Percentiles rank a stretch among this genome's conserved stretches.
These are phyloP conservation scores for Pardosa pseudoannulata DNA, from an alignment of 2,888 invertebrate species.

Conservation along the genomic window DNA sequence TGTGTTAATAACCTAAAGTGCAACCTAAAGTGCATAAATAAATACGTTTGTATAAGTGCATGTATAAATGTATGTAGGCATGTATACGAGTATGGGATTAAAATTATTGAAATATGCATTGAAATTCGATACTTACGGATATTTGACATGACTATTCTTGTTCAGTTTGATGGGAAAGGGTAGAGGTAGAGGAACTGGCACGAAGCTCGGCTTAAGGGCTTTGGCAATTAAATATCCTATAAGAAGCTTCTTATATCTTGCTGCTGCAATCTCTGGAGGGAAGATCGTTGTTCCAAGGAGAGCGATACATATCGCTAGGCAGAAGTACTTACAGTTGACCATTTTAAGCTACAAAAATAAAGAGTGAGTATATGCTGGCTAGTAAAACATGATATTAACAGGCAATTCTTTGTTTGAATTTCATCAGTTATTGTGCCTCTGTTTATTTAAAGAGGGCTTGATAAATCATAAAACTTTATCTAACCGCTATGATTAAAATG, in stretches of 20 bases:
- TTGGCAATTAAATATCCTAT: conserved; percentile 59
- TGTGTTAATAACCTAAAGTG: too few relatives aligned
- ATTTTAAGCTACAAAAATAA: conserved; percentile 41
- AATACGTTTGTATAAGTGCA: too few relatives aligned
- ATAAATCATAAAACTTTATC: too few relatives aligned
- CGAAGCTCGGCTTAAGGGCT: conserved; percentile 66
- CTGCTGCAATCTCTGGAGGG: conserved; percentile 58
- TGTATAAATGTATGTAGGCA: too few relatives aligned
- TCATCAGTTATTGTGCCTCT: too few relatives aligned
- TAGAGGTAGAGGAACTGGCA: conserved; percentile 58
- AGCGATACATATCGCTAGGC: conserved; percentile 30
- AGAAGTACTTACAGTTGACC: conserved; percentile 47
- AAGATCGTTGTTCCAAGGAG: conserved; percentile 43
- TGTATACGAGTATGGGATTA: too few relatives aligned
- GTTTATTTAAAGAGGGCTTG: too few relatives aligned
- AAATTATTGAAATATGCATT: too few relatives aligned
- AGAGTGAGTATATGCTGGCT: background rate
- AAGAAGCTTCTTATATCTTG: conserved; percentile 45
- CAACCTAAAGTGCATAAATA: too few relatives aligned
- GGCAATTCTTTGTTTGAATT: too few relatives aligned
- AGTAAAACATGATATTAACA: too few relatives aligned
- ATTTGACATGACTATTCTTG: conserved; percentile 63
- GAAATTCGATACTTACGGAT: conserved; percentile 59
- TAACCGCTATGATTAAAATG: too few relatives aligned
- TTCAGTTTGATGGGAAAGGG: conserved; percentile 66